Evolutionary conservation across 2,113 vertebrate genomes (phyloP).

Genomic region (Pangasianodon gigas): DNA sequence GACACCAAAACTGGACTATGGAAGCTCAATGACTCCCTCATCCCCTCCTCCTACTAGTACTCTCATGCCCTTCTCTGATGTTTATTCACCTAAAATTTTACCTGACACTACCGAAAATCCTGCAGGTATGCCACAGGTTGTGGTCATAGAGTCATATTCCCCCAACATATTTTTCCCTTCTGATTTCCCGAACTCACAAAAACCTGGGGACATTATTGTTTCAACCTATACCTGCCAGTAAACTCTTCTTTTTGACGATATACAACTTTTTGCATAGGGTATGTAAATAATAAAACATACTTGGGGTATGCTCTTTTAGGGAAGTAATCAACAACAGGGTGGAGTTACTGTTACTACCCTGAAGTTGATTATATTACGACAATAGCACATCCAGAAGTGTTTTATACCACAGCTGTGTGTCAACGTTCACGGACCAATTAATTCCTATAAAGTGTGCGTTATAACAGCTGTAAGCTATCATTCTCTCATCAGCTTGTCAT

Average conservation of each 20-base stretch:
- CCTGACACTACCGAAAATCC: background rate
- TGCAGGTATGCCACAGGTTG: background rate
- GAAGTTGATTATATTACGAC: background rate
- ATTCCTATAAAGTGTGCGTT: background rate
- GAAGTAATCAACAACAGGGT: background rate
- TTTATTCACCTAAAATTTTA: background rate
- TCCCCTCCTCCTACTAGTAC: constrained; percentile 43
- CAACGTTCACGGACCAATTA: background rate
- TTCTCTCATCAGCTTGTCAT: background rate
- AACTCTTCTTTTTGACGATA: background rate
- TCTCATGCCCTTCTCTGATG: constrained; percentile 14
- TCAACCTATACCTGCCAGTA: background rate
- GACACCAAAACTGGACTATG: background rate
- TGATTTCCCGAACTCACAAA: background rate
- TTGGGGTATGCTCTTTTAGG: background rate
- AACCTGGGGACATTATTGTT: background rate
- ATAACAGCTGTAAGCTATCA: background rate
- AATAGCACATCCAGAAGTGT: background rate
- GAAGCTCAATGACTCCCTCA: constrained; percentile 50
- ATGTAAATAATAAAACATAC: background rate
- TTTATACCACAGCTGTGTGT: background rate
- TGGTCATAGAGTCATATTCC: background rate
- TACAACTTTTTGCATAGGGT: background rate
- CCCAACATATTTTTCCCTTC: background rate
- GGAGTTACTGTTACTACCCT: background rate